These are phyloP conservation scores for Numenius arquata DNA, from an alignment of 2,113 vertebrate species.

Conservation along the genomic window DNA sequence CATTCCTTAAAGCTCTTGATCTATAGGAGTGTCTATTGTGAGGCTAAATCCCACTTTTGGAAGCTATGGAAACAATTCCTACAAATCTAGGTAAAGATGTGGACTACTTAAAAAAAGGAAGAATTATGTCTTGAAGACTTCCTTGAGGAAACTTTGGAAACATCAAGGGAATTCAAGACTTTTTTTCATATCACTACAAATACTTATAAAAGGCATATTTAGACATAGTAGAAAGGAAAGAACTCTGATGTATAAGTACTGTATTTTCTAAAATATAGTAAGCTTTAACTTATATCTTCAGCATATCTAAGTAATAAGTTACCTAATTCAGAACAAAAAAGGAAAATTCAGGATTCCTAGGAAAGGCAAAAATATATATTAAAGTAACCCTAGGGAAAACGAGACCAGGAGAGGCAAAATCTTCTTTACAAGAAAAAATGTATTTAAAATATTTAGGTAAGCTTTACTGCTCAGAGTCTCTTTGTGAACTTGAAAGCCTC, in stretches of 20 bases:
- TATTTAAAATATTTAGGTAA: background rate
- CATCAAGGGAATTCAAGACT: background rate
- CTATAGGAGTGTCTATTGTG: background rate
- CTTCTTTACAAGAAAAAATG: background rate
- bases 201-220: background rate
- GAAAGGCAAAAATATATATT: background rate
- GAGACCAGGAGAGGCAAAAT: background rate
- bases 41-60: background rate
- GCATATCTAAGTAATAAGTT: background rate
- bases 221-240: background rate
- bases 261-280: background rate
- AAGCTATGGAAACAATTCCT: background rate
- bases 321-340: background rate
- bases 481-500: background rate
- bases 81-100: background rate
- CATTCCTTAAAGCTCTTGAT: background rate
- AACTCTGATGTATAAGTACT: background rate
- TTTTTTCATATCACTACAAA: background rate
- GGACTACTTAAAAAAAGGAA: background rate
- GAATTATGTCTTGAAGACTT: background rate
- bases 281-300: background rate
- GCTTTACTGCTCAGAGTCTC: background rate
- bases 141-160: background rate
- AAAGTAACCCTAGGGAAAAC: background rate
- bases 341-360: background rate